These are phyloP conservation scores for Cetonia aurata DNA, from an alignment of 2,888 invertebrate genomes.

Conservation along the genomic window DNA sequence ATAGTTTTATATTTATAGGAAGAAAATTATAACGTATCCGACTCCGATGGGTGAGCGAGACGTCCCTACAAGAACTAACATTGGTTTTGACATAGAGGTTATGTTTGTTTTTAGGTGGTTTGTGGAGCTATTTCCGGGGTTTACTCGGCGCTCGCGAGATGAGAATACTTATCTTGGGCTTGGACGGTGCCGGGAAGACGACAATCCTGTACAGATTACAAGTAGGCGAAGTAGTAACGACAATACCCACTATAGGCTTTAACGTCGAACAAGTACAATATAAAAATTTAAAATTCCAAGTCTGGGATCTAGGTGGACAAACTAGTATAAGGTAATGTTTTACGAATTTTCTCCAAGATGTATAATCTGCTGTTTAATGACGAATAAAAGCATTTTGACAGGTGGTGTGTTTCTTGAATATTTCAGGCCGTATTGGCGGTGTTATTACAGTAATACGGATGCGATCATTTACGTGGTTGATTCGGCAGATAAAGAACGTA, in stretches of 20 bases:
- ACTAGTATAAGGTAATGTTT: constrained; percentile 91
- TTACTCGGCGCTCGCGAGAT: constrained; percentile 97
- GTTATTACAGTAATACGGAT: constrained; percentile 99
- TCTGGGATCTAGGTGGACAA: constrained; percentile 99
- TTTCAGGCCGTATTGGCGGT: constrained; percentile 97
- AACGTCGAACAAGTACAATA: constrained; percentile 99
- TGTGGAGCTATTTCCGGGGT: constrained; percentile 96
- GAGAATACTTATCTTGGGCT: constrained; percentile 96
- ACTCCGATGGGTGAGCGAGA: constrained; percentile 33
- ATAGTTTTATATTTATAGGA: constrained; percentile 31
- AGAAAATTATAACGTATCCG: neutral
- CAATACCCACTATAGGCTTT: constrained; percentile 98
- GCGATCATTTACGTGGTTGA: constrained; percentile 99
- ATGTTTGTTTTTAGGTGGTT: constrained; percentile 78
- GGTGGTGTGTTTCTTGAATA: neutral
- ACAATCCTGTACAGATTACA: constrained; percentile 98
- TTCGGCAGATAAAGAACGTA: constrained; percentile 98
- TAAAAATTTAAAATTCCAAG: constrained; percentile 99
- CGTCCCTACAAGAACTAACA: neutral
- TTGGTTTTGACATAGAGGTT: constrained; percentile 34
- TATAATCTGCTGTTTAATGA: too few species aligned
- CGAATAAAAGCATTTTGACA: too few species aligned
- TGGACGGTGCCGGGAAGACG: constrained; percentile 99
- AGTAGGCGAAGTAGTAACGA: constrained; percentile 98
- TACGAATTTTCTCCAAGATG: too few species aligned